These are phyloP conservation scores for Lagocephalus sceleratus DNA, from an alignment of 2,797 vertebrate species.

Conservation along the genomic window DNA sequence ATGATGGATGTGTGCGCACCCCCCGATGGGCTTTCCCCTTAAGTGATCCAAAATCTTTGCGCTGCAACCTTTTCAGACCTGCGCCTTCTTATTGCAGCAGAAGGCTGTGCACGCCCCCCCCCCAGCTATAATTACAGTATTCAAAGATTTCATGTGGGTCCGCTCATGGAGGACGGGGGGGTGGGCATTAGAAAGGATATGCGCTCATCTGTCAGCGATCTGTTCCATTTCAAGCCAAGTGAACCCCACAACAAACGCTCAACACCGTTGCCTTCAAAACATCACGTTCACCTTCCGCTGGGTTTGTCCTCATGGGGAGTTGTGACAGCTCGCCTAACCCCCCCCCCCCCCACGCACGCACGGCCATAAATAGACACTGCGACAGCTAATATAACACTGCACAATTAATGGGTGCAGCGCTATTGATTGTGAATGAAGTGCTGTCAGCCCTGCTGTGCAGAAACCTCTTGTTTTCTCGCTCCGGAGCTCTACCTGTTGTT, in stretches of 20 bases:
- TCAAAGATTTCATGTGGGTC: too few relatives aligned
- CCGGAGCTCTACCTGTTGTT: slow-evolving; percentile 18
- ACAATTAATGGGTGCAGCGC: slow-evolving; percentile 33
- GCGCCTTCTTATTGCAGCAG: too few relatives aligned
- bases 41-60: not conserved
- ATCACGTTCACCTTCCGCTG: not conserved
- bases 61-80: too few relatives aligned
- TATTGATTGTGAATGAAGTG: slow-evolving; percentile 47
- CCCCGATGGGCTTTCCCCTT: slow-evolving; percentile 5
- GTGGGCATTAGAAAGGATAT: too few relatives aligned
- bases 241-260: too few relatives aligned
- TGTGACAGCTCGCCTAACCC: not conserved
- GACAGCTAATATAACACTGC: slow-evolving; percentile 23
- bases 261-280: not conserved
- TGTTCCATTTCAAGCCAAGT: too few relatives aligned
- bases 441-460: slow-evolving; percentile 23
- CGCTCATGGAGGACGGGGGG: too few relatives aligned
- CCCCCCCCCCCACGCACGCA: not conserved
- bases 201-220: not conserved
- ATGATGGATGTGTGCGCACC: slow-evolving; percentile 15
- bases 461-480: slow-evolving; percentile 34
- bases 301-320: slow-evolving; percentile 6
- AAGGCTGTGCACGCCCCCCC: too few relatives aligned
- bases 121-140: too few relatives aligned
- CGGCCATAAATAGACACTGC: slow-evolving; percentile 11